Evolutionary conservation across 2,113 vertebrate genomes (phyloP).

Genomic region (Semicossyphus pulcher): DNA sequence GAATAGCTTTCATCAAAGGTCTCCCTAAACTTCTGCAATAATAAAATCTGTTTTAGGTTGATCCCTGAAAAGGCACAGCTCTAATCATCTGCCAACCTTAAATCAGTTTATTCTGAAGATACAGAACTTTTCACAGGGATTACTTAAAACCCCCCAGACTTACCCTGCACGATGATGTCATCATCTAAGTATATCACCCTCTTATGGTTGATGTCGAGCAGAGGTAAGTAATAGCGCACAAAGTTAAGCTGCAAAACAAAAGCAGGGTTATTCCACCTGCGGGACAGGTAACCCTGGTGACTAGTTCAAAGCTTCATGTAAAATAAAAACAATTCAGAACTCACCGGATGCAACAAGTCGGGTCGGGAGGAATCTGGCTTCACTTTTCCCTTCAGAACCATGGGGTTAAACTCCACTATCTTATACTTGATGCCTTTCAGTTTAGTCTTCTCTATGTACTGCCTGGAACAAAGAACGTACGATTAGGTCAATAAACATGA

Average conservation of each 20-base stretch:
- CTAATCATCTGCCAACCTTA: too few relatives aligned
- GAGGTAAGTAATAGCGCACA: conserved; percentile 93
- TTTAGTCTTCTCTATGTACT: conserved; percentile 92
- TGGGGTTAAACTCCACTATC: conserved; percentile 94
- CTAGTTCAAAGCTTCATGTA: too few relatives aligned
- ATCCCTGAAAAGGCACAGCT: too few relatives aligned
- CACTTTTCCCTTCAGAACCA: conserved; percentile 92
- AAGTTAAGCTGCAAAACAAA: conserved; percentile 92
- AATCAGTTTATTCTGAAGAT: too few relatives aligned
- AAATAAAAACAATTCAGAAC: conserved; percentile 58
- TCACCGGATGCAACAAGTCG: conserved; percentile 95
- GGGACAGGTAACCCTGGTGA: background rate
- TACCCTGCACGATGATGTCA: conserved; percentile 98
- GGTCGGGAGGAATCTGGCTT: conserved; percentile 91
- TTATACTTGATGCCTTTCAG: conserved; percentile 92
- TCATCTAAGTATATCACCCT: conserved; percentile 96
- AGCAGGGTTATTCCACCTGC: background rate
- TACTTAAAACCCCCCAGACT: background rate
- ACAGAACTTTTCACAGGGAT: background rate
- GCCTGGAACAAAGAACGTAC: conserved; percentile 75
- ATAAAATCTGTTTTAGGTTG: too few relatives aligned
- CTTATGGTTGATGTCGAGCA: conserved; percentile 89
- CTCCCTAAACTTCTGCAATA: too few relatives aligned
- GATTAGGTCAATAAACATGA: background rate
- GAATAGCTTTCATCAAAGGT: too few relatives aligned